Percentiles rank a stretch among this genome's conserved stretches.
These are phyloP conservation scores for Falco punctatus DNA, from an alignment of 2,113 vertebrate genomes.

Conservation along the genomic window DNA sequence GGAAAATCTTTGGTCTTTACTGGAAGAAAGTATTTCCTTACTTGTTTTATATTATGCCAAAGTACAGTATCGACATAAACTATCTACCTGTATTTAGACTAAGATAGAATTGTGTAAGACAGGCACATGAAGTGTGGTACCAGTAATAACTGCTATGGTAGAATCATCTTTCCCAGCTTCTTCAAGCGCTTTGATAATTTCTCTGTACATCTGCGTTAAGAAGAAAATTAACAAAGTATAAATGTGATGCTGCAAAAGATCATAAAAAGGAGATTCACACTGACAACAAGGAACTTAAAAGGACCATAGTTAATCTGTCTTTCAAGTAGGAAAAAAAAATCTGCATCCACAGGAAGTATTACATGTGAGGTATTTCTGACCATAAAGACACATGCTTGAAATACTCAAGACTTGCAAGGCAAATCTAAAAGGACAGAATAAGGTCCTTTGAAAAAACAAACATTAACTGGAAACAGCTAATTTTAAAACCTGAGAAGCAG, in stretches of 20 bases:
- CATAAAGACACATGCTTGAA: background rate
- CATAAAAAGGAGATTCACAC: background rate
- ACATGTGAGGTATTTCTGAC: background rate
- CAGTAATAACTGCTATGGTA: conserved; percentile 87
- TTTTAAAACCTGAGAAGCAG: background rate
- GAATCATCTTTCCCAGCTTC: conserved; percentile 86
- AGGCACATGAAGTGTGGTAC: conserved; percentile 61
- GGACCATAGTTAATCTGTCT: too few species aligned
- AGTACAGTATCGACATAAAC: too few species aligned
- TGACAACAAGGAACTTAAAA: background rate
- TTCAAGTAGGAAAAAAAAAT: background rate
- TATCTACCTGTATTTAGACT: too few species aligned
- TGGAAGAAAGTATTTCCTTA: background rate
- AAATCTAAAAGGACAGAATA: background rate
- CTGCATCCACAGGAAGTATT: background rate
- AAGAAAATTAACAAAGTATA: background rate
- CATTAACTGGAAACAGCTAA: background rate
- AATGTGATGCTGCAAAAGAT: background rate
- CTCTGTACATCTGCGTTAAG: conserved; percentile 87
- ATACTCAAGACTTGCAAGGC: background rate
- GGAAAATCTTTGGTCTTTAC: background rate
- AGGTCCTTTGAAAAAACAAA: background rate
- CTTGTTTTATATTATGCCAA: too few species aligned
- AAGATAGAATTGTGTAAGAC: background rate
- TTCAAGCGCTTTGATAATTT: conserved; percentile 85